Evolutionary conservation across 2,113 vertebrate genomes (phyloP).

Genomic region (Ailuropoda melanoleuca): DNA sequence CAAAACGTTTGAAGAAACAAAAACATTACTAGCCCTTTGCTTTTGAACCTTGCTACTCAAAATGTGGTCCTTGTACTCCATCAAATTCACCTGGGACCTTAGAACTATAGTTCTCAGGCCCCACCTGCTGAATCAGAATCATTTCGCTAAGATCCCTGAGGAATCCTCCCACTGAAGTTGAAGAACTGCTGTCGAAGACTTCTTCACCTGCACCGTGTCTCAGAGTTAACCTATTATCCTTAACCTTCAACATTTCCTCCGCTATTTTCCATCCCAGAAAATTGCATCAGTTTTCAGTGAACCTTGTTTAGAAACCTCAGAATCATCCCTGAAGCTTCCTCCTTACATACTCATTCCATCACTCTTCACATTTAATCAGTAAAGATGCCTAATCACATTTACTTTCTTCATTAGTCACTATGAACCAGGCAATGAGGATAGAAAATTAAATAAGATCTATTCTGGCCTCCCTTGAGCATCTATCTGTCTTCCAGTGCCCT

Average conservation of each 20-base stretch:
- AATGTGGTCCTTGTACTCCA: neutral
- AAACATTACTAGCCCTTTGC: neutral
- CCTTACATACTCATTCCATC: neutral
- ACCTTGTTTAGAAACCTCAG: neutral
- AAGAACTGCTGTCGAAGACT: neutral
- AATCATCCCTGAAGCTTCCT: neutral
- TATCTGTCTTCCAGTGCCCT: neutral
- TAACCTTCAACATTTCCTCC: neutral
- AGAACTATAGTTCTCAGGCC: neutral
- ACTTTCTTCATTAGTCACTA: neutral
- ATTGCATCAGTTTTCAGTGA: neutral
- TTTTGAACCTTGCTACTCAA: neutral
- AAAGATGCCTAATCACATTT: neutral
- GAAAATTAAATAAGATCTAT: neutral
- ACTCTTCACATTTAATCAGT: neutral
- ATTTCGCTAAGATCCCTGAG: neutral
- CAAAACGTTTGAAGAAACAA: neutral
- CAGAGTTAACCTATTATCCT: neutral
- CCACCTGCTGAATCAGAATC: neutral
- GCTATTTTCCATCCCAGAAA: neutral
- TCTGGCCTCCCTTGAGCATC: neutral
- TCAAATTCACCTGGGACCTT: neutral
- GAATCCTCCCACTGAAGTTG: neutral
- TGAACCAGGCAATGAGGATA: neutral
- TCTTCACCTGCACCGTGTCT: neutral